These are phyloP conservation scores for Eurystomus gularis DNA, from an alignment of 2,113 vertebrate species.

Conservation along the genomic window DNA sequence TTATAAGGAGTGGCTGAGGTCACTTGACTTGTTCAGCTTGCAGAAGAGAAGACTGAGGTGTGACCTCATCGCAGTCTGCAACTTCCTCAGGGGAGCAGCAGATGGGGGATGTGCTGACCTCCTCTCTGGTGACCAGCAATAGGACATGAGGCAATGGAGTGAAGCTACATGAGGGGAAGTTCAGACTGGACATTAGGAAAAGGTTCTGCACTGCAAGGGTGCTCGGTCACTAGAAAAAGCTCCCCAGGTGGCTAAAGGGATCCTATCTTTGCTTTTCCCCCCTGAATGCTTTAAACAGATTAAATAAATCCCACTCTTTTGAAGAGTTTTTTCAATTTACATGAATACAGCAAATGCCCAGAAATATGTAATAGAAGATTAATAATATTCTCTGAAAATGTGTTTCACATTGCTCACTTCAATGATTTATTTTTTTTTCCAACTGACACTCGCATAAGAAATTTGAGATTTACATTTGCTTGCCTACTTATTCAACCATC, in stretches of 20 bases:
- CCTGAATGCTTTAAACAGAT: neutral
- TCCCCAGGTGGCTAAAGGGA: neutral
- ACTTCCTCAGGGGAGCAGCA: fast-evolving
- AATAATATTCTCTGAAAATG: neutral
- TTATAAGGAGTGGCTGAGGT: neutral
- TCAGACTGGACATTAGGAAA: neutral
- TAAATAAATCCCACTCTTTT: neutral
- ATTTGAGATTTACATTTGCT: neutral
- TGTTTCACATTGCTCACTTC: neutral
- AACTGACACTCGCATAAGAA: neutral
- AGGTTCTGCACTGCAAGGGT: neutral
- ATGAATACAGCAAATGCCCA: neutral
- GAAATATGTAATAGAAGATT: neutral
- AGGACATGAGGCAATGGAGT: neutral
- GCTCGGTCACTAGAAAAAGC: neutral
- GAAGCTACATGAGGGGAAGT: neutral
- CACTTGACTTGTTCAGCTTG: neutral
- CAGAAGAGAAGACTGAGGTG: neutral
- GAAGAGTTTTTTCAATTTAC: neutral
- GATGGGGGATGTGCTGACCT: neutral
- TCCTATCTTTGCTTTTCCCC: neutral
- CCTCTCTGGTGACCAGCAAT: neutral
- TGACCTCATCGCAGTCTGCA: neutral
- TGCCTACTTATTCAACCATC: too few species aligned
- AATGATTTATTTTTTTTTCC: neutral